These are phyloP conservation scores for Escarpia spicata DNA, from an alignment of 2,888 invertebrate species.

Conservation along the genomic window DNA sequence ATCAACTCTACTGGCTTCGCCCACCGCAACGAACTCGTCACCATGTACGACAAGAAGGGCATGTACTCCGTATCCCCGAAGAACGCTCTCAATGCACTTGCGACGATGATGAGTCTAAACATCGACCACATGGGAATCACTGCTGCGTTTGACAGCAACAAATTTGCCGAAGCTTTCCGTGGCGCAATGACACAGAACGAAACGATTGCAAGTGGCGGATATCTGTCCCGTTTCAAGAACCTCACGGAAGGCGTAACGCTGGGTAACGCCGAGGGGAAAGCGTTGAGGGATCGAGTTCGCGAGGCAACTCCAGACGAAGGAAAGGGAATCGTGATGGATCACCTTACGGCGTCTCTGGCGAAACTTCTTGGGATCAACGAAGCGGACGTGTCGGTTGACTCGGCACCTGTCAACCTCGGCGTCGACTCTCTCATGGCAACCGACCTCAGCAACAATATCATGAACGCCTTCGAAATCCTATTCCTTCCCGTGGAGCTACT, in stretches of 20 bases:
- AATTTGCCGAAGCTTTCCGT: background rate
- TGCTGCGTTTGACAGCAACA: background rate
- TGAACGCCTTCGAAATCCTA: background rate
- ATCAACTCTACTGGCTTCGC: slow-evolving; percentile 1
- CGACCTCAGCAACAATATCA: background rate
- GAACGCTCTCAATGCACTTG: background rate
- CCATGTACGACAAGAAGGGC: background rate
- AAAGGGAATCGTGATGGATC: background rate
- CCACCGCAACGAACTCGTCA: slow-evolving; percentile 4
- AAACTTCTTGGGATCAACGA: background rate
- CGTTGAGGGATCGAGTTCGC: background rate
- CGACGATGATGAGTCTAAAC: background rate
- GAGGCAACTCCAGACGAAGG: background rate
- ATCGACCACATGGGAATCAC: background rate
- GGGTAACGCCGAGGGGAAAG: background rate
- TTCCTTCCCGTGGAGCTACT: background rate
- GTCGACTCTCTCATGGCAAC: background rate
- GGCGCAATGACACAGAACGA: background rate
- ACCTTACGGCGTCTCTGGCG: background rate
- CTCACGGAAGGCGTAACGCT: background rate
- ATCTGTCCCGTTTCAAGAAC: background rate
- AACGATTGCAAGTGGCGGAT: background rate
- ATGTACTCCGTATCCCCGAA: background rate
- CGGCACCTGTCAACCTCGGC: background rate
- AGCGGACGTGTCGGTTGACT: background rate